A percentile compares a stretch with the other conserved stretches of the same genome.
These are phyloP conservation scores for Apeira syringaria DNA, from an alignment of 2,888 invertebrate species.

Conservation along the genomic window DNA sequence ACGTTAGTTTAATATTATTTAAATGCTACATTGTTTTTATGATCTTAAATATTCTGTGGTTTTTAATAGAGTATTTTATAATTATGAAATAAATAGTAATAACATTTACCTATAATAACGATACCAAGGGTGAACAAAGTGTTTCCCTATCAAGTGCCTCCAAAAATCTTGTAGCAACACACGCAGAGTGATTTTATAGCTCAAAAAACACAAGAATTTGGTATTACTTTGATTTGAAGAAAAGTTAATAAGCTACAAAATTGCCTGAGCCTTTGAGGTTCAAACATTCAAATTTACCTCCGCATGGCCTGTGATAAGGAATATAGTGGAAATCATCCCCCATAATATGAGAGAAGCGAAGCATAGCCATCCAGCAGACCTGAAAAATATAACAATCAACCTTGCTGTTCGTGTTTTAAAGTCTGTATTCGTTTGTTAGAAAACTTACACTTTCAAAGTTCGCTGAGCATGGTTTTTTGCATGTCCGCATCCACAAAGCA, in stretches of 20 bases:
- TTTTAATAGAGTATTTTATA: too few species aligned
- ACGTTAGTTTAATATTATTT: too few species aligned
- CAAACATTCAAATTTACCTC: slow-evolving; percentile 62
- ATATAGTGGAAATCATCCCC: slow-evolving; percentile 80
- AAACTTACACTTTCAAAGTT: slow-evolving; percentile 70
- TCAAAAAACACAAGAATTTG: slow-evolving; percentile 35
- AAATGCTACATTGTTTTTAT: too few species aligned
- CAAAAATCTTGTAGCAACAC: slow-evolving; percentile 40
- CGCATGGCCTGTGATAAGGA: slow-evolving; percentile 86
- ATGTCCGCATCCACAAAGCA: slow-evolving; percentile 75
- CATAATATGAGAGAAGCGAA: slow-evolving; percentile 84
- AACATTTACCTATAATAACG: too few species aligned
- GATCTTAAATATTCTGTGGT: too few species aligned
- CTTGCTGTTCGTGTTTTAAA: background rate
- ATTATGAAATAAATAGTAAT: too few species aligned
- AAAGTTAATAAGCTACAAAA: slow-evolving; percentile 28
- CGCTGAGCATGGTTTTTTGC: slow-evolving; percentile 65
- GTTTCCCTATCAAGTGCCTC: slow-evolving; percentile 20
- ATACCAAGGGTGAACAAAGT: background rate
- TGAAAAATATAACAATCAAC: slow-evolving; percentile 42
- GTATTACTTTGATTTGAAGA: slow-evolving; percentile 32
- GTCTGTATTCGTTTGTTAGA: slow-evolving; percentile 5
- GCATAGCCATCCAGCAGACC: slow-evolving; percentile 82
- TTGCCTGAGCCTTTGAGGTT: slow-evolving; percentile 7
- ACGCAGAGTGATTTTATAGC: slow-evolving; percentile 34